Conservation (phyloP, 2,888 invertebrate genomes). For the Pediacus dermestoides region DNA sequence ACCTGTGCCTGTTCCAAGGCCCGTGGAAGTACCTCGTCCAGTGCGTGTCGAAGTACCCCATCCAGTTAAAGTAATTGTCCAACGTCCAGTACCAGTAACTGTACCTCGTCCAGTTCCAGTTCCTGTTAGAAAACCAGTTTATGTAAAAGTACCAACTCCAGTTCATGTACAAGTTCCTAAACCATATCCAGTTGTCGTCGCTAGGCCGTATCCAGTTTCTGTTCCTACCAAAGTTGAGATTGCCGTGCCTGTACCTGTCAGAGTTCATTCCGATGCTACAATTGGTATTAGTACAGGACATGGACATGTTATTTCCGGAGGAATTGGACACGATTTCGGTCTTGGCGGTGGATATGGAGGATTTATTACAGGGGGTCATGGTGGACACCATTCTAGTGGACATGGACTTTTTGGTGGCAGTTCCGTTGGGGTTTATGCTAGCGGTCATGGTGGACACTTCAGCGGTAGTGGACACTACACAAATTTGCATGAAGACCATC, state of each 20-base stretch:
- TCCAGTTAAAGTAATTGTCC: slow-evolving; percentile 37
- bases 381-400: slow-evolving; percentile 3
- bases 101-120: slow-evolving; percentile 38
- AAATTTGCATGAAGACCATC: slow-evolving; percentile 12
- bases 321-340: slow-evolving; percentile 17
- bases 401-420: slow-evolving; percentile 9
- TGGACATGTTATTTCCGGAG: slow-evolving; percentile 16
- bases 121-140: slow-evolving; percentile 37
- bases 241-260: slow-evolving; percentile 39
- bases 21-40: slow-evolving; percentile 39
- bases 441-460: slow-evolving; percentile 16
- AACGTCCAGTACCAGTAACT: slow-evolving; percentile 37
- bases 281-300: slow-evolving; percentile 17
- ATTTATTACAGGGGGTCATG: not conserved
- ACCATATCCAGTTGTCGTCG: slow-evolving; percentile 40
- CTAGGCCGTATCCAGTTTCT: slow-evolving; percentile 38
- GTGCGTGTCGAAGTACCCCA: slow-evolving; percentile 40
- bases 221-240: slow-evolving; percentile 38
- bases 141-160: slow-evolving; percentile 38
- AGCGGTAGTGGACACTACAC: slow-evolving; percentile 17
- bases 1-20: slow-evolving; percentile 38
- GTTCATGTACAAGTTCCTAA: slow-evolving; percentile 39
- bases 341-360: slow-evolving; percentile 8
- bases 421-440: slow-evolving; percentile 14
- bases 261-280: slow-evolving; percentile 26